These are phyloP conservation scores for Tenebrio molitor DNA, from an alignment of 1,140 invertebrate genomes.

Conservation along the genomic window DNA sequence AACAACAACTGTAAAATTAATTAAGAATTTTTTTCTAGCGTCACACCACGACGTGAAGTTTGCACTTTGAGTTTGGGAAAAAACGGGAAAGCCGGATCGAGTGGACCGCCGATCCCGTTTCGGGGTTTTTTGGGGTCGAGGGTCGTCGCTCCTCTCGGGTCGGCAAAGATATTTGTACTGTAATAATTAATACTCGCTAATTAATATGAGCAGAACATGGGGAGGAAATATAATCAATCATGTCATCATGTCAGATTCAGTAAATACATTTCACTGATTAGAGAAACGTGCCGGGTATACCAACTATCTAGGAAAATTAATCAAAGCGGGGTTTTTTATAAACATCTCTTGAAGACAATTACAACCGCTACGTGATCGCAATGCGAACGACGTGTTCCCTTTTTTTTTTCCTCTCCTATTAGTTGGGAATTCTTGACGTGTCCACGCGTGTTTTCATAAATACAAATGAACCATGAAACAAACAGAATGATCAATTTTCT, in stretches of 20 bases:
- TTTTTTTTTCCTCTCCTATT: neutral
- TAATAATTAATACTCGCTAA: constrained; percentile 39
- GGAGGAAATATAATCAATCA: constrained; percentile 42
- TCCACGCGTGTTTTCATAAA: constrained; percentile 32
- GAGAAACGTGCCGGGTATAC: constrained; percentile 30
- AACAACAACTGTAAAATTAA: constrained; percentile 41
- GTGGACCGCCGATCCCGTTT: too few species aligned
- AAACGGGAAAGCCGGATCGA: too few species aligned
- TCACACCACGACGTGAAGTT: neutral
- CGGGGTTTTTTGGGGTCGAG: too few species aligned
- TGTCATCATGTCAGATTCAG: constrained; percentile 41
- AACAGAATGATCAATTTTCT: constrained; percentile 30
- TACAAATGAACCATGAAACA: constrained; percentile 35
- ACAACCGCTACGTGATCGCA: constrained; percentile 29
- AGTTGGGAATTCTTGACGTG: constrained; percentile 8
- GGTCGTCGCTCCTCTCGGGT: too few species aligned
- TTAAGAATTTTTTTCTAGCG: constrained; percentile 22
- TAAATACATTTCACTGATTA: constrained; percentile 45
- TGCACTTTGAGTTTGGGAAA: neutral
- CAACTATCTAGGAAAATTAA: constrained; percentile 39
- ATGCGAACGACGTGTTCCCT: too few species aligned
- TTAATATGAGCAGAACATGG: constrained; percentile 38
- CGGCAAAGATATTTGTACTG: too few species aligned
- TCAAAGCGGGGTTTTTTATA: constrained; percentile 31
- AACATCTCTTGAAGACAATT: constrained; percentile 34